A percentile compares a stretch with the other conserved stretches of the same genome.
These are phyloP conservation scores for Ypsolopha scabrella DNA, from an alignment of 2,888 invertebrate genomes.

Conservation along the genomic window DNA sequence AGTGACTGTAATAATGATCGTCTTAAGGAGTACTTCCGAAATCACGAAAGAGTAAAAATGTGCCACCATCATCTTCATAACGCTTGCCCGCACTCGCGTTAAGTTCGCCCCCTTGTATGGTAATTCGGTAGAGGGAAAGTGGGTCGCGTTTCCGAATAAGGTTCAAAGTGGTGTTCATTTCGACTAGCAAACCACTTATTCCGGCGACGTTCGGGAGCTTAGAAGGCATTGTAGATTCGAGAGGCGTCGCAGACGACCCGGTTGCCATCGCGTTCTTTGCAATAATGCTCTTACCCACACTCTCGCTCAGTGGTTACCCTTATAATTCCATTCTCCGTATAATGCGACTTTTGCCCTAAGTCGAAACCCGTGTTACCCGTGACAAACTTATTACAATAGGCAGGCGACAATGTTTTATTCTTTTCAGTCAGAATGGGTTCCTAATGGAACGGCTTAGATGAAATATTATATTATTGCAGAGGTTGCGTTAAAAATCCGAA, in stretches of 20 bases:
- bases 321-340: slow-evolving; percentile 55
- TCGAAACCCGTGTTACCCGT: slow-evolving; percentile 52
- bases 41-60: slow-evolving; percentile 16
- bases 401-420: slow-evolving; percentile 10
- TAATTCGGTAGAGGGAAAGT: slow-evolving; percentile 37
- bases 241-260: slow-evolving; percentile 36
- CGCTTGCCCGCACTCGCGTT: slow-evolving; percentile 21
- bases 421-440: slow-evolving; percentile 6
- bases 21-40: slow-evolving; percentile 19
- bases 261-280: slow-evolving; percentile 36
- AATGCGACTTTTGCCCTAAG: slow-evolving; percentile 46
- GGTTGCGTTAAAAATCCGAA: slow-evolving; percentile 1
- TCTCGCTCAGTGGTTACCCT: slow-evolving; percentile 34
- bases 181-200: slow-evolving; percentile 51
- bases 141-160: slow-evolving; percentile 38
- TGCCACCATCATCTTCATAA: slow-evolving; percentile 11
- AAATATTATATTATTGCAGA: neutral
- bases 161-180: slow-evolving; percentile 49
- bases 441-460: neutral
- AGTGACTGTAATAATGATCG: slow-evolving; percentile 18
- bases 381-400: slow-evolving; percentile 30
- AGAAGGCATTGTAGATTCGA: slow-evolving; percentile 58
- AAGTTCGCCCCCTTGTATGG: slow-evolving; percentile 27
- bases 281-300: slow-evolving; percentile 61
- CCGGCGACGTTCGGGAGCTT: slow-evolving; percentile 39